A percentile compares a stretch with the other conserved stretches of the same genome.
phyloP scores from a whole-genome alignment of 2,888 invertebrate genomes.

The Amitus sp. region DNA sequence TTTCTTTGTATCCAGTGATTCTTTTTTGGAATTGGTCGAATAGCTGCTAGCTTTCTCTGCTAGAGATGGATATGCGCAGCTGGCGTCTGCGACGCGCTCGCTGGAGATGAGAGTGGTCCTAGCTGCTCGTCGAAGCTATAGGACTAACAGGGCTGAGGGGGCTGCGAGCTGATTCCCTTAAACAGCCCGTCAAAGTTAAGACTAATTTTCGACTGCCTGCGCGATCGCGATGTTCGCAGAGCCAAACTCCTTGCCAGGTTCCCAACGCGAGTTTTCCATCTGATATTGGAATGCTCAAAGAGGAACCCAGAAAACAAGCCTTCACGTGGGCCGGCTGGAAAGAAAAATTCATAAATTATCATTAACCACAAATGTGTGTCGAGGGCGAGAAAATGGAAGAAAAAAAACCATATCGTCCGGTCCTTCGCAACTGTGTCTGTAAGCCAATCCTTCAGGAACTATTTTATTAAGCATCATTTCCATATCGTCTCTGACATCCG shows the following conservation, averaged over 20 bases:
- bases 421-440: slow-evolving; percentile 97
- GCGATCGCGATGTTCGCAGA: slow-evolving; percentile 97
- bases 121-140: slow-evolving; percentile 92
- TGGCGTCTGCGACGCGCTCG: slow-evolving; percentile 63
- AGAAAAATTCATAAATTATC: slow-evolving; percentile 19
- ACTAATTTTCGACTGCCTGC: slow-evolving; percentile 91
- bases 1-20: slow-evolving; percentile 42
- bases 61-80: slow-evolving; percentile 63
- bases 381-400: slow-evolving; percentile 1
- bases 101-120: slow-evolving; percentile 76
- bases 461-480: slow-evolving; percentile 99
- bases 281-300: slow-evolving; percentile 94
- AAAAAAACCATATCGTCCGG: slow-evolving; percentile 93
- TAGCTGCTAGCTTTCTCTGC: slow-evolving; percentile 64
- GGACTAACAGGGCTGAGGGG: slow-evolving; percentile 87
- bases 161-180: slow-evolving; percentile 86
- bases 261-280: slow-evolving; percentile 95
- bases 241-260: slow-evolving; percentile 98
- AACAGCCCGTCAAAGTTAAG: slow-evolving; percentile 90
- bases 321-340: slow-evolving; percentile 96
- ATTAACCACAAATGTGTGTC: no score
- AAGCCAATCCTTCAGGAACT: slow-evolving; percentile 96
- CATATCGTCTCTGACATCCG: slow-evolving; percentile 97
- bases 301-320: slow-evolving; percentile 95
- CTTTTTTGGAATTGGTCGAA: slow-evolving; percentile 54